phyloP scores from a whole-genome alignment of 2,888 invertebrate species.

The Pherbina coryleti region DNA sequence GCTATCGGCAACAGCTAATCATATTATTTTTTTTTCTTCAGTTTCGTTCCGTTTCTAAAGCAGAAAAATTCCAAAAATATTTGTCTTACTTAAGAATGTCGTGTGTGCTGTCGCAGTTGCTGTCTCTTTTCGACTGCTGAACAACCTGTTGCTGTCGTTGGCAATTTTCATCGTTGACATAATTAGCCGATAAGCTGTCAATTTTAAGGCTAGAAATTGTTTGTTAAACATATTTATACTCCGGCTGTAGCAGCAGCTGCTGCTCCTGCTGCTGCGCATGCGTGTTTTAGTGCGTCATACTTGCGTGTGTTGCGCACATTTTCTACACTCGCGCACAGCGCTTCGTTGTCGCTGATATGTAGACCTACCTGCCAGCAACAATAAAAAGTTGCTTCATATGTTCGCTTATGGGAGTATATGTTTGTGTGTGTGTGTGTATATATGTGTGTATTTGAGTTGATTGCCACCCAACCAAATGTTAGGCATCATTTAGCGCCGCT shows the following conservation, averaged over 20 bases:
- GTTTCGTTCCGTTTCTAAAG: too few relatives aligned
- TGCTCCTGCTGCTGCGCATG: not conserved
- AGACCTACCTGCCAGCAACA: conserved; percentile 5
- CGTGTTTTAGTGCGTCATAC: conserved; percentile 2
- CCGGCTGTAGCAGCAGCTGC: conserved; percentile 36
- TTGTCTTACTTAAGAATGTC: not conserved
- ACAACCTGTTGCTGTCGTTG: conserved; percentile 14
- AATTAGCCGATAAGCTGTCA: conserved; percentile 55
- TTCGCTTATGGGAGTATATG: not conserved
- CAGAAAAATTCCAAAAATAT: conserved; percentile 7
- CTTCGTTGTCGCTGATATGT: not conserved
- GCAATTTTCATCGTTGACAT: conserved; percentile 47
- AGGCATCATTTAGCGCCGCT: too few relatives aligned
- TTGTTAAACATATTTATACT: conserved; percentile 51
- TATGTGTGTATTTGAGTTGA: too few relatives aligned
- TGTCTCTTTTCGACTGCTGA: not conserved
- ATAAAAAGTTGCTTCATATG: not conserved
- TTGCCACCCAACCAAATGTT: too few relatives aligned
- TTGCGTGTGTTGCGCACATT: conserved; percentile 13
- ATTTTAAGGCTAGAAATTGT: conserved; percentile 50
- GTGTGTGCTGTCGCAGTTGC: not conserved
- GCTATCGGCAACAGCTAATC: not conserved
- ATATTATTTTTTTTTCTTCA: too few relatives aligned
- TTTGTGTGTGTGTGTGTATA: not conserved
- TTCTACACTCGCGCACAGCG: conserved; percentile 1